Base-by-base conservation (phyloP, 2,888 invertebrate genomes). In the Temnothorax rugatulus region DNA sequence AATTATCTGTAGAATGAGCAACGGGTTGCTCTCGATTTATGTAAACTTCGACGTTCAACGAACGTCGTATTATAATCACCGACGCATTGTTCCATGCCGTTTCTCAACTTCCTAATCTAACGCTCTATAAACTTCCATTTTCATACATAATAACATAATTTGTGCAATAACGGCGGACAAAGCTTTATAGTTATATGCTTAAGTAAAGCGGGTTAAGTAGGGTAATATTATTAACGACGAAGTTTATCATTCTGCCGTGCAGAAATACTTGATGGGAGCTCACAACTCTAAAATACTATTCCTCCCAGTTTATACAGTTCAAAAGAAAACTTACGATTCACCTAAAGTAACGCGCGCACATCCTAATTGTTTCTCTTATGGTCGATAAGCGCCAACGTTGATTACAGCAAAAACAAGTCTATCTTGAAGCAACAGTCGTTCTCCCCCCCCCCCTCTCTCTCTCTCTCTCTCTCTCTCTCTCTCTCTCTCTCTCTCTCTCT, bases 101-200 rank as follows among this genome's bases (percentile, higher is more conserved):
- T 57, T 44, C 13, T 47, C 47, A 61, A 79, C 69, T 71, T 68
- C n/a, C 47, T 63, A 44, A 41, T 66, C 82, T 47, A 61, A 68
- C 57, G 77, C 75, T 74, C 74, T 85, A 75, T 47, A 84, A 84
- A 59, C 59, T 66, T 63, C 44, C 29, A 73, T 59, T 54, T 61
- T 25, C 52, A 59, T 71, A 61, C 29, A 29, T 41, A 91, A 91
- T 87, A 91, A 88, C 91, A 92, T 93, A 93, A 91, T 90, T 88
- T 83, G 73, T 83, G 83, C 47, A 59, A 82, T 87, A 84, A 83
- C 83, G 88, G 89, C 84, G 89, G 89, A 89, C 88, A 90, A 85
- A 83, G 85, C 87, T 87, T 89, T 82, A 87, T 77, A 84, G 83
- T 88, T 87, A 90, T 83, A 76, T 86, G 85, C 86, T 88, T 84